Base-by-base conservation (phyloP, 1,140 invertebrate species). In the Meloidogyne chitwoodi region DNA sequence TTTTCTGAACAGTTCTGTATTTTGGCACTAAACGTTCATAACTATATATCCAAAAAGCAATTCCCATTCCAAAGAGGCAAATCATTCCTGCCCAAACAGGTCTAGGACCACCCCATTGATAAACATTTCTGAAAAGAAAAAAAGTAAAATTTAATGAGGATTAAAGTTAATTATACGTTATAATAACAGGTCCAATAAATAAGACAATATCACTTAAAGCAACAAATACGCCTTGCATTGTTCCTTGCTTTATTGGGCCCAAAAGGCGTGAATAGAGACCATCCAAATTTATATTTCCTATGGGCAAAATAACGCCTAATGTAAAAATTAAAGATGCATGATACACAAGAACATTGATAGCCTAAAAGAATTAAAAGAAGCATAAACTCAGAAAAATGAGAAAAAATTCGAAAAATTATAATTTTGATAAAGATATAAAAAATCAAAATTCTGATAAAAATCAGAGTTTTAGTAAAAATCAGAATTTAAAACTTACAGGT, bases 241-340 rank as follows among this genome's bases (percentile, higher is more conserved):
- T 80, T 65, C 79, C 79, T 48, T 80, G 79, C n/a, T 80, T 80
- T 44, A 79, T 79, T 29, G 65, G 31, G 14, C 77, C 77, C 22
- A 79, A 67, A 62, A 77, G 44, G 12, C 56, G 77, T 8, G 31
- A 34, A 26, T 74, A 74, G 19, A 64, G 73, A 44, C n/a, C 63
- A 67, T 66, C 61, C 44, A 76, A 16, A 19, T 76, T 70, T 19
- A 69, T 38, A 27, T 79, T 68, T 0, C 38, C 41, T 5, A 79
- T 6, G 6, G 77, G 77, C 27, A 74, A n/a, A 12, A 16, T 68
- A 27, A 79, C 0, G 0, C 77, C 77, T 12, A 79, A 16, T 1
- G 48, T 44, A 14, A 78, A 19, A 26, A 79, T 27, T 44, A 65
- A n/a, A 14, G 77, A 67, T 16, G 38, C 48, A 24, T 41, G 29